Base-by-base conservation (phyloP, 2,797 vertebrate species). In the Phrynocephalus vlangalii region DNA sequence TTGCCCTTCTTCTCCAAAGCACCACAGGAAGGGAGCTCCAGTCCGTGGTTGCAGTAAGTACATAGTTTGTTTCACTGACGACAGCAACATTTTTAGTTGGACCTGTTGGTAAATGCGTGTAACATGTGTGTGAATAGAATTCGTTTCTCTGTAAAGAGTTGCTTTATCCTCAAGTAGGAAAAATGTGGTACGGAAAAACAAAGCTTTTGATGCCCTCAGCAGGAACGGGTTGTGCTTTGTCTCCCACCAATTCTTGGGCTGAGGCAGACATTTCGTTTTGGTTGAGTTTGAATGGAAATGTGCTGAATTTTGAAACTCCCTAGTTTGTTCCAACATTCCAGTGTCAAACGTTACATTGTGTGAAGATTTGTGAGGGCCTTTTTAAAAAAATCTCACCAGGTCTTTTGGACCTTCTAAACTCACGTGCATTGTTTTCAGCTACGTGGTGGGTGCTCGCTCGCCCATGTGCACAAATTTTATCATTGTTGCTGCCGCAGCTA, bases 11-110 rank as follows among this genome's bases (percentile, higher is more conserved):
- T 56, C 48, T 81, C 71, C 87, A 80, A 38, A 75, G 60, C 22
- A 52, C 63, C 30, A 33, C 33, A 75, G 83, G 70, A 68, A 85
- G 30, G 60, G 3, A 85, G 6, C 30, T 88, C 48, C 44, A n/a
- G 30, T 85, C 22, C 30, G 71, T n/a, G 26, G 5, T 18, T 33
- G 1, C 15, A 38, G 87, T 88, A 85, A 88, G 87, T 76, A 56
- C 11, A 16, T 38, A 26, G 6, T 13, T 66, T 6, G 80, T 84
- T n/a, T 75, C n/a, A 24, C 22, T n/a, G 70, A 48, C 79, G 44
- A 20, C 56, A n/a, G n/a, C 20, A 30, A 63, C 10, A 18, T 33
- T 79, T 56, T 16, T 79, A 33, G 60, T 63, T 63, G 18, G 60
- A 5, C 16, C 18, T 16, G 18, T 20, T 8, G 16, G 28, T 18